phyloP scores from a whole-genome alignment of 2,113 vertebrate species.

The Craseonycteris thonglongyai region DNA sequence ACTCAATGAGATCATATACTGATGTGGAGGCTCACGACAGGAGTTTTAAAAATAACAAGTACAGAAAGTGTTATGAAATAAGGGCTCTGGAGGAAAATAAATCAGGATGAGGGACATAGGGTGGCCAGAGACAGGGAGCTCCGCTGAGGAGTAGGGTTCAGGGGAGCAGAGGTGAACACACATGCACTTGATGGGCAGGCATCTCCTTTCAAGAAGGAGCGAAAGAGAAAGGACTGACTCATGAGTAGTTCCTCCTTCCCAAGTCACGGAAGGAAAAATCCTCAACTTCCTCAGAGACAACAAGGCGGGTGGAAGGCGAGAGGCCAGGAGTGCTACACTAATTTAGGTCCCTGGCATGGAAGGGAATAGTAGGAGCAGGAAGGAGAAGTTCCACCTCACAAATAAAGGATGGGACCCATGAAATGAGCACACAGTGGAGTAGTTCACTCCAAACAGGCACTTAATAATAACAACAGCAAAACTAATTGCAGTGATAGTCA shows the following conservation, averaged over 20 bases:
- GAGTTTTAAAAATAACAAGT: background rate
- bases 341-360: rapidly evolving
- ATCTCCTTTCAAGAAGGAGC: background rate
- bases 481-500: background rate
- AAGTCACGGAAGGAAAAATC: background rate
- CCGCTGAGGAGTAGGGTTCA: background rate
- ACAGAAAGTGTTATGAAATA: background rate
- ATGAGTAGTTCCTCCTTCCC: background rate
- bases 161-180: background rate
- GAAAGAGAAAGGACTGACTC: background rate
- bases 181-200: rapidly evolving
- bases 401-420: background rate
- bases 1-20: background rate
- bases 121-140: background rate
- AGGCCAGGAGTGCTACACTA: rapidly evolving
- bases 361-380: background rate
- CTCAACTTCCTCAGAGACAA: background rate
- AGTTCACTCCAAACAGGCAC: background rate
- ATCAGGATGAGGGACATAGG: background rate
- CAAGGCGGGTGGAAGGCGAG: background rate
- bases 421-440: background rate
- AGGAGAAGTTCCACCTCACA: background rate
- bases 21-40: background rate
- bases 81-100: background rate
- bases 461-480: background rate